Base-by-base conservation (phyloP, 2,888 invertebrate species). In the Timandra comae region DNA sequence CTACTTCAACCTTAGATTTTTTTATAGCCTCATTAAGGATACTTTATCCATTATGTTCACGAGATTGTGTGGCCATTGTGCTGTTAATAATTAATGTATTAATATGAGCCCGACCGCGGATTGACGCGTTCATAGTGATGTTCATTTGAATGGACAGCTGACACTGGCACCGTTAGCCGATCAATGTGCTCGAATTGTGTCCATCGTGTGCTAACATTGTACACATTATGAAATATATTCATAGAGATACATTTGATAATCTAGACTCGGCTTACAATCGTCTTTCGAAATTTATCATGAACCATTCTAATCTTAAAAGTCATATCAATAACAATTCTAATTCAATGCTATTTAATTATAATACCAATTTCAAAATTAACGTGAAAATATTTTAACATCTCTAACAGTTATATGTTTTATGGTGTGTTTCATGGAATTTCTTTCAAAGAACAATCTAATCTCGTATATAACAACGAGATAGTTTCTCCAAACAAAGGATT, bases 141-240 rank as follows among this genome's bases (percentile, higher is more conserved):
- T 60, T 71, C 56, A 73, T 69, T 58, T 52, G 56, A 67, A 65
- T 50, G 48, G 70, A 66, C 71, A 62, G 48, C 48, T 65, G 68
- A 66, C 69, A 63, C 49, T 33, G 43, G 44, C 43, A 62, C 78
- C 76, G 75, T 76, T 79, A 76, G 49, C 52, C 52, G 63, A 62
- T 63, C 63, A 58, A 59, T 61, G 53, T 57, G 48, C 42, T 35
- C 40, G 43, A 43, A 38, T 20, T 33, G 30, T 36, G 40, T 27
- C 26, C 35, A 34, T 41, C 34, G 21, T 41, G 38, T 40, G 34
- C 36, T 35, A 37, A 40, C 40, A 35, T 28, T 25, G 30, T 36
- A 21, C 31, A 39, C 30, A 38, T 33, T 35, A 39, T 33, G 12
- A 35, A 29, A 27, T 30, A 28, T 19, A 26, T 22, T 30, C 22